These are phyloP conservation scores for Mormyrus iriodes DNA, from an alignment of 2,113 vertebrate species.

Conservation along the genomic window DNA sequence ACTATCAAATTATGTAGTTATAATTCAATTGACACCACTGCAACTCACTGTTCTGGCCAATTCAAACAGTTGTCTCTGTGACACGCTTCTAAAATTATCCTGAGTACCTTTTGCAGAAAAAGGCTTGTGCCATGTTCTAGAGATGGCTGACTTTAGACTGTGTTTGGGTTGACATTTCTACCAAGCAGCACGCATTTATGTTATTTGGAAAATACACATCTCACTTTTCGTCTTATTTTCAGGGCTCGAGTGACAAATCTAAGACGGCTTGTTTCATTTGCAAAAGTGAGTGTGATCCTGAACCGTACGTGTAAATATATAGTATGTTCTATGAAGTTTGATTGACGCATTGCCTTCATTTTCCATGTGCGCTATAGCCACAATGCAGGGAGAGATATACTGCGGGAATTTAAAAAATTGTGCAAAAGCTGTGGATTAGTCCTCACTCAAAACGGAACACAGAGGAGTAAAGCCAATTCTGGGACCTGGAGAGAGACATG, in stretches of 20 bases:
- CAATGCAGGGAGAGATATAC: background rate
- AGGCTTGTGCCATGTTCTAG: background rate
- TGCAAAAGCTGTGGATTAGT: conserved; percentile 31
- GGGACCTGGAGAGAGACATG: conserved; percentile 31
- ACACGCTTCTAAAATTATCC: background rate
- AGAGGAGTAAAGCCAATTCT: conserved; percentile 30
- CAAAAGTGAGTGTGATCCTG: conserved; percentile 1
- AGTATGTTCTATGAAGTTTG: background rate
- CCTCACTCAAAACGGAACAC: conserved; percentile 32
- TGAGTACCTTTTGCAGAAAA: background rate
- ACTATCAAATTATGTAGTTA: background rate
- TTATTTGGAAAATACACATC: background rate
- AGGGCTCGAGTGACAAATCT: background rate
- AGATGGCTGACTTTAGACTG: background rate
- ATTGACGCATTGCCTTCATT: background rate
- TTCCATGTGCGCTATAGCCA: background rate
- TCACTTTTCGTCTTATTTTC: background rate
- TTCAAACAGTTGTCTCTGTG: background rate
- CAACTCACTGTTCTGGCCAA: background rate
- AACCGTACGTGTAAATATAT: background rate
- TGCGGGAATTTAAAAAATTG: conserved; percentile 21
- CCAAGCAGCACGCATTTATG: background rate
- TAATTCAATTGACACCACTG: background rate
- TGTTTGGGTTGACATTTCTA: background rate
- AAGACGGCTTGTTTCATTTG: background rate